phyloP scores from a whole-genome alignment of 2,797 vertebrate genomes.

The Phoeniculus purpureus region DNA sequence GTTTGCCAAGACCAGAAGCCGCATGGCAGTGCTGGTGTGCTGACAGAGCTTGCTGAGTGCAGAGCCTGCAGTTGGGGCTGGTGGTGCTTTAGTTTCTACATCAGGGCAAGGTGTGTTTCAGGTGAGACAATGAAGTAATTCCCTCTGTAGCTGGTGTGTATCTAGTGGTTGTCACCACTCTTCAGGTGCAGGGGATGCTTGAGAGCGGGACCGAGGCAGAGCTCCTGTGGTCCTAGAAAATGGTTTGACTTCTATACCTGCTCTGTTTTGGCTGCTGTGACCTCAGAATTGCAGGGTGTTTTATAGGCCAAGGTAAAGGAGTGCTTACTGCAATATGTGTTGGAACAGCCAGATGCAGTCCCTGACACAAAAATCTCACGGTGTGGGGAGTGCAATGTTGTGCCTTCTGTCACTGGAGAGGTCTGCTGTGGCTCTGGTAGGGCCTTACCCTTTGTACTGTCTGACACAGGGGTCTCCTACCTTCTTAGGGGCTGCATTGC shows the following conservation, averaged over 20 bases:
- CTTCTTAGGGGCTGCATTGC: rapidly evolving
- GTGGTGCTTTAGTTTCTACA: neutral
- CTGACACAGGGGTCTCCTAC: rapidly evolving
- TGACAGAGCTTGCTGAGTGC: rapidly evolving
- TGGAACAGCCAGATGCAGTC: rapidly evolving
- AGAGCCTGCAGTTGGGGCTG: neutral
- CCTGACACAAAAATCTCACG: rapidly evolving
- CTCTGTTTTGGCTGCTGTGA: neutral
- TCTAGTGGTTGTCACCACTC: neutral
- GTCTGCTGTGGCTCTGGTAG: neutral
- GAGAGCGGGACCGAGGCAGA: neutral
- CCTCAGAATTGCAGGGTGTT: slow-evolving; percentile 23
- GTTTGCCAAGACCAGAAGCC: neutral
- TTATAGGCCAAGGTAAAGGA: slow-evolving; percentile 1
- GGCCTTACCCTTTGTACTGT: neutral
- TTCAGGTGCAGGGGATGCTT: neutral
- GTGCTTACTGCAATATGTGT: neutral
- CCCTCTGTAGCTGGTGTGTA: neutral
- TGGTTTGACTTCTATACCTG: neutral
- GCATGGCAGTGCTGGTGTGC: rapidly evolving
- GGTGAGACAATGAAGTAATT: neutral
- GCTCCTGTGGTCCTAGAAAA: neutral
- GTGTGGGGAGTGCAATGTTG: neutral
- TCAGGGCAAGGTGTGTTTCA: neutral
- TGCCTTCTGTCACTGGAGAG: rapidly evolving